phyloP scores from a whole-genome alignment of 2,113 vertebrate genomes.

The Todiramphus saurophagus region DNA sequence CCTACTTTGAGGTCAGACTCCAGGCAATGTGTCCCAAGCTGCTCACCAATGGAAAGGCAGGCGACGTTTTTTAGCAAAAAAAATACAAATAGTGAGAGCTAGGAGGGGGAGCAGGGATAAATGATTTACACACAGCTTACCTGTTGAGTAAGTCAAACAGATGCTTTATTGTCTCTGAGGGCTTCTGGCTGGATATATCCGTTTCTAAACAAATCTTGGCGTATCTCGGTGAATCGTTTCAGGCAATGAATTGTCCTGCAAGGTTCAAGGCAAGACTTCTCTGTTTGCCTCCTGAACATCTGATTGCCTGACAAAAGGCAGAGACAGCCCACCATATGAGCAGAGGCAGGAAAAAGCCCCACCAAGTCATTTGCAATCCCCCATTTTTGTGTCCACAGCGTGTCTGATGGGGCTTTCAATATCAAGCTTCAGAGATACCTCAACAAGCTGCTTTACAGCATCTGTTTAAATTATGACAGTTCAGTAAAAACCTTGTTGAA shows the following conservation, averaged over 20 bases:
- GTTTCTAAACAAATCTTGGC: not conserved
- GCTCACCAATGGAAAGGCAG: not conserved
- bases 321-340: not conserved
- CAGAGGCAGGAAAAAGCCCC: not conserved
- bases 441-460: not conserved
- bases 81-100: not conserved
- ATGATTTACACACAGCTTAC: conserved; percentile 21
- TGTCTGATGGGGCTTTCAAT: not conserved
- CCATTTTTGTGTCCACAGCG: not conserved
- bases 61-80: not conserved
- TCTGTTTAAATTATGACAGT: not conserved
- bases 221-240: not conserved
- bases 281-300: not conserved
- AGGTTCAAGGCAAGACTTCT: not conserved
- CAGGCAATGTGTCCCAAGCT: conserved; percentile 36
- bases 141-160: not conserved
- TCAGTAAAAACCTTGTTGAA: not conserved
- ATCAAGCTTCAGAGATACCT: not conserved
- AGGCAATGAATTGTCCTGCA: not conserved
- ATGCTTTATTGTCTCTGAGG: conserved; percentile 13
- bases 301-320: not conserved
- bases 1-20: conserved; percentile 53
- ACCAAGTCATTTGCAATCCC: too few species aligned
- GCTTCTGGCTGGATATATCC: not conserved
- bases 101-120: not conserved